Base-by-base conservation (phyloP, 2,797 vertebrate species). In the Neosalanx taihuensis region DNA sequence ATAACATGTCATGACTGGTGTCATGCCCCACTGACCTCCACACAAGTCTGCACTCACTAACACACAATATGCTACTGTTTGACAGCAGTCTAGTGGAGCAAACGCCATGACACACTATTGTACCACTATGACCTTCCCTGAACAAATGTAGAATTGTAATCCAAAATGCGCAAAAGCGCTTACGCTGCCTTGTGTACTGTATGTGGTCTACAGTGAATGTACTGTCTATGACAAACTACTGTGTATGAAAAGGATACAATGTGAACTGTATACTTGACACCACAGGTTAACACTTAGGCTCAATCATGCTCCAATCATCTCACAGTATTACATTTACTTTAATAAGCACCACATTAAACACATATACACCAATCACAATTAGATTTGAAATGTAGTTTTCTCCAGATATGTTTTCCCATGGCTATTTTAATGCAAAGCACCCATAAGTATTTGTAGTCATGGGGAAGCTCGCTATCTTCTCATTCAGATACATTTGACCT, bases 31-130 rank as follows among this genome's bases (percentile, higher is more conserved):
- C 29, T 53, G 65, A 56, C 46, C 29, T 30, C 65, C 65, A 51
- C 65, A 53, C 18, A 67, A 18, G 49, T 67, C 17, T 30, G 30
- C 65, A 51, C 23, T 51, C 29, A 53, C 46, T 51, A 49, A 65
- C 64, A 65, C 9, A 65, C 64, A 64, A 18, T 15, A 65, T 37
- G 26, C 49, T 56, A 46, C 49, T 67, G 46, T 66, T 51, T 7
- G 64, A 26, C 51, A 49, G 37, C 23, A 20, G 63, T 41, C 63
- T 29, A 30, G 46, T 18, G 46, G 17, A 53, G 65, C 30, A 29
- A 29, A 29, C 30, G 23, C 26, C 49, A 56, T 53, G 46, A 31
- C 51, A 67, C 65, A 67, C 17, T 18, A 67, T 49, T 30, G 65
- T 67, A 51, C 65, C 46, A 56, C 49, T 51, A 51, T 66, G 41